Evolutionary conservation across 2,113 vertebrate species (phyloP), one percentile per base, ranked within the genome.

Genomic region (Neolamprologus devosi): DNA sequence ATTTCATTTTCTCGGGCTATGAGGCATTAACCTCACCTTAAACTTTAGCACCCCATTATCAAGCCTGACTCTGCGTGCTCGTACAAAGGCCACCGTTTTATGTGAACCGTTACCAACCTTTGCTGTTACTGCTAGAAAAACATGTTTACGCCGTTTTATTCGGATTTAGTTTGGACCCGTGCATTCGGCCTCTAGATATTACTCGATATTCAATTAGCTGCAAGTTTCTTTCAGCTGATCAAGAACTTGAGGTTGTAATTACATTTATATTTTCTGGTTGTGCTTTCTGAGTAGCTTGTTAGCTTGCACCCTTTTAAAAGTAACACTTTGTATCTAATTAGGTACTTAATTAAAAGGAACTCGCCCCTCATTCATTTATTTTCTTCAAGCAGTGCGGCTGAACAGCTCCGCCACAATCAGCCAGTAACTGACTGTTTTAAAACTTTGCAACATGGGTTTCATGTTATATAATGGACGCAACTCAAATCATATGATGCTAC

Each of bases 301-400:
- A 7, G 19, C 85, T 58, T 47, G 16, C 81, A 58, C 30, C 81
- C 79, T 87, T 90, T 90, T 87, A 13, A 75, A 87, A 81, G 80
- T 86, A 84, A 84, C 82, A 85, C 82, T 81, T 88, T 28, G 49
- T 49, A 19, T 47, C 55, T 85, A 83, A 91, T 92, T 89, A 85
- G 75, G 21, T 17, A 10, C 37, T 73, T 35, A 30, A 89, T 90
- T 85, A 87, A 86, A 89, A 87, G 35, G 45, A 89, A 87, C 65
- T 84, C 33, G 33, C 86, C 85, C 84, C 84, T 63, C 49, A 78
- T 21, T 16, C 81, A 81, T 80, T 70, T 47, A 58, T 9, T 42
- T 70, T 51, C 37, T 26, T 28, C 4, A 30, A 78, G 63, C 73
- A 9, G 37, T 33, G n/a, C 40, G 35, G 60, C 79, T n/a, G 42